Evolutionary conservation across 2,888 invertebrate species (phyloP), one percentile per base, ranked within the genome.

Genomic region (Noctua fimbriata): DNA sequence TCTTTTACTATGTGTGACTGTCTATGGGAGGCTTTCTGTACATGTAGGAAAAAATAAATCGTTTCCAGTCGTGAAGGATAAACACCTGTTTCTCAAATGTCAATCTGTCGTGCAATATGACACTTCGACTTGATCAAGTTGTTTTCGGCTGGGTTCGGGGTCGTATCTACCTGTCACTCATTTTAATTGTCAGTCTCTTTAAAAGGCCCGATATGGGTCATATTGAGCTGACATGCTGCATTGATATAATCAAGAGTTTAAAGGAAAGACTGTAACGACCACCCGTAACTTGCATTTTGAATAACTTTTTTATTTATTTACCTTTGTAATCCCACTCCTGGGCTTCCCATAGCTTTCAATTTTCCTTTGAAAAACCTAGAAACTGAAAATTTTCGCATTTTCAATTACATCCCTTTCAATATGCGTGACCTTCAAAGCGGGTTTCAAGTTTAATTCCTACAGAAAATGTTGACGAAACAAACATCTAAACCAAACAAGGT

Each of bases 401-500:
- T 32, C 18, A 4, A 41, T 52, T 28, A 70, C 41, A 41, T 5
- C 21, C 32, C 5, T 44, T 21, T 58, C 1, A 47, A 58, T 55
- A 55, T 47, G 28, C 75, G 49, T 52, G 28, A 55, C 78, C 60
- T 83, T 83, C 21, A 24, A 2, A 58, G n/a, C 7, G 21, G 18
- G 55, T 52, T 47, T 79, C 49, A 71, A 67, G 85, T 79, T 71
- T 67, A 84, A 70, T 84, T 36, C 36, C 16, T 79, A 7, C 28
- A 55, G 65, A 81, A 85, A 69, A 73, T 69, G 28, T 85, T 58
- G 32, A 71, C 32, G n/a, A 63, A 72, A 69, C 73, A 72, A 81
- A 58, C 32, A 36, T 47, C 58, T 58, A 10, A 65, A 60, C 32
- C 69, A 65, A 69, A 73, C 55, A 81, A 81, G 14, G 28, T 58